These are phyloP conservation scores for Otolemur crassicaudatus DNA, from an alignment of 2,797 vertebrate species.

Conservation along the genomic window DNA sequence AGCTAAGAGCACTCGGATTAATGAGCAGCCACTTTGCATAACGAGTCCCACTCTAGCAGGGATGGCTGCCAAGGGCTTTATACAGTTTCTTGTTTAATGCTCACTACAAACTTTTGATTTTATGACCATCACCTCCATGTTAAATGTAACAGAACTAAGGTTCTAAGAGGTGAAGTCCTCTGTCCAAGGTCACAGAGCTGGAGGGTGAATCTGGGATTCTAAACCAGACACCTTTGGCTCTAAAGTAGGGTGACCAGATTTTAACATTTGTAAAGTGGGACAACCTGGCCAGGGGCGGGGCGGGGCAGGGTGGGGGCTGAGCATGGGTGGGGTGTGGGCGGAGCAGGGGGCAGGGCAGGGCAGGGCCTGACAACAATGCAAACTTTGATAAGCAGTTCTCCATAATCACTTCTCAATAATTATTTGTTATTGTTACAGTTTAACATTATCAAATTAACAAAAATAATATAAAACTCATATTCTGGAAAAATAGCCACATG, in stretches of 20 bases:
- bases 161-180: constrained; percentile 6
- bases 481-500: too few relatives aligned
- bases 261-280: too few relatives aligned
- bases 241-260: not conserved
- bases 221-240: not conserved
- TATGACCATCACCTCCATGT: not conserved
- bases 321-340: too few relatives aligned
- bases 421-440: too few relatives aligned
- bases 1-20: not conserved
- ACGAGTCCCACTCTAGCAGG: not conserved
- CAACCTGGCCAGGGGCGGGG: too few relatives aligned
- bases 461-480: too few relatives aligned
- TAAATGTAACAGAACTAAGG: constrained; percentile 46
- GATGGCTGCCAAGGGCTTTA: not conserved
- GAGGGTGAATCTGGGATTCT: not conserved
- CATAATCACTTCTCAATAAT: too few relatives aligned
- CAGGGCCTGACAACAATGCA: too few relatives aligned
- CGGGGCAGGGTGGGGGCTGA: too few relatives aligned
- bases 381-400: too few relatives aligned
- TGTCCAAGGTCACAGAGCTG: not conserved
- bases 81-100: not conserved
- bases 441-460: too few relatives aligned
- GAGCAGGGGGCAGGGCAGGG: too few relatives aligned
- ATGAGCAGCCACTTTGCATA: not conserved
- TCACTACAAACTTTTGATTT: constrained; percentile 14